Evolutionary conservation across 92 coral and sea anemone species (phyloP).

Genomic region (Heteractis magnifica): DNA sequence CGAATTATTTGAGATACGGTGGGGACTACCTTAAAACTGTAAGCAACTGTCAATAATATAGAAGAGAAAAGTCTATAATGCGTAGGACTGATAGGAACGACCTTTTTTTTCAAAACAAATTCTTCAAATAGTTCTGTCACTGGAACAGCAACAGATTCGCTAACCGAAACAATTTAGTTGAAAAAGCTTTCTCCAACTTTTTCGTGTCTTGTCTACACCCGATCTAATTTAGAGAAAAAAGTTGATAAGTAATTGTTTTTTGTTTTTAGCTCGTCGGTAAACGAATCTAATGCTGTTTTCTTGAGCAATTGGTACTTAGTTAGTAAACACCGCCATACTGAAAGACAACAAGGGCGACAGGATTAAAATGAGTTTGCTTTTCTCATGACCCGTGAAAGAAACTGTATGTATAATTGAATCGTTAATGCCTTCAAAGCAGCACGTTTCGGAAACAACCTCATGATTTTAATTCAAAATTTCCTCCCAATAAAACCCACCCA

Average conservation of each 20-base stretch:
- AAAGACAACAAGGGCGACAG: not conserved
- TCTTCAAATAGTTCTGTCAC: not conserved
- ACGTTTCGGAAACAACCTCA: not conserved
- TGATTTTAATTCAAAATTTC: not conserved
- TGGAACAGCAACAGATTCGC: not conserved
- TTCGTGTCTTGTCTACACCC: no score
- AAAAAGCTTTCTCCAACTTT: not conserved
- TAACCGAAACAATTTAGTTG: no score
- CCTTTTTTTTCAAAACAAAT: not conserved
- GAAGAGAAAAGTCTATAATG: not conserved
- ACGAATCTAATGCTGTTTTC: not conserved
- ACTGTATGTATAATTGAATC: constrained; percentile 13
- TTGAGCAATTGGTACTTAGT: not conserved
- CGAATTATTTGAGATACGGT: not conserved
- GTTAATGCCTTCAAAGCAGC: not conserved
- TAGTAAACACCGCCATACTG: not conserved
- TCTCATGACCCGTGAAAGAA: constrained; percentile 7
- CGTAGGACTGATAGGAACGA: not conserved
- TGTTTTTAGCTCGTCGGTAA: not conserved
- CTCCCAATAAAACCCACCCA: not conserved
- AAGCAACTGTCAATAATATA: not conserved
- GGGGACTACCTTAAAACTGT: not conserved
- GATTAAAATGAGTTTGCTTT: not conserved
- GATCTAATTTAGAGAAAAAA: not conserved
- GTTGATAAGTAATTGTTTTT: not conserved